Conservation (phyloP, 2,113 vertebrate genomes). For the Austrofundulus limnaeus region DNA sequence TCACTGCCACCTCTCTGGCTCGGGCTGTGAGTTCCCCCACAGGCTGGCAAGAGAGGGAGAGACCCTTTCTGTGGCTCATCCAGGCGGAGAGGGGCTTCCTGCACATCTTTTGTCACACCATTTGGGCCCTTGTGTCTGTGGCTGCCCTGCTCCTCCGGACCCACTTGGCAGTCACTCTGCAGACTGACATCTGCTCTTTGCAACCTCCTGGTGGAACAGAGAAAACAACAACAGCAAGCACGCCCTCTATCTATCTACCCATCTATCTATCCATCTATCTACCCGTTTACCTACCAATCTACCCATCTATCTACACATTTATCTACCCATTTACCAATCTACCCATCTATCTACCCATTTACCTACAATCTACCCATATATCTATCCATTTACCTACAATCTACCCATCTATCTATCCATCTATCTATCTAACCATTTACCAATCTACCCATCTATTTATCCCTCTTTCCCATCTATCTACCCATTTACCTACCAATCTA, state of each 20-base stretch:
- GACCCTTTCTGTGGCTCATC: constrained; percentile 80
- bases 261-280: constrained; percentile 2
- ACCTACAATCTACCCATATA: constrained; percentile 43
- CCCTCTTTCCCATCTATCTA: too few species aligned
- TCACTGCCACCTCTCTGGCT: constrained; percentile 61
- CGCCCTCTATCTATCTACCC: constrained; percentile 12
- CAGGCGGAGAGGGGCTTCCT: constrained; percentile 83
- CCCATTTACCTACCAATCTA: too few species aligned
- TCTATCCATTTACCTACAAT: constrained; percentile 56
- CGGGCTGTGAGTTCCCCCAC: constrained; percentile 56
- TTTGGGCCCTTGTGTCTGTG: constrained; percentile 81
- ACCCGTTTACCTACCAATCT: too few species aligned
- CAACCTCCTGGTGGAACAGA: constrained; percentile 76
- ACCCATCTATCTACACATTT: too few species aligned
- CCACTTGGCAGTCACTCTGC: constrained; percentile 77
- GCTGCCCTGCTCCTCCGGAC: constrained; percentile 71
- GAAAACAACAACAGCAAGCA: constrained; percentile 62
- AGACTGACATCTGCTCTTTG: constrained; percentile 83
- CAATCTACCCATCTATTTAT: too few species aligned
- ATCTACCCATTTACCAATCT: too few species aligned
- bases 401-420: constrained; percentile 71
- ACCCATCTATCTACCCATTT: not conserved
- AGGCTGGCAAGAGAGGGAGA: constrained; percentile 72
- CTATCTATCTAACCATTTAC: too few species aligned
- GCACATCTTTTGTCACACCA: constrained; percentile 84